Percentiles rank a stretch among this genome's conserved stretches.
Evolutionary conservation across 2,113 vertebrate species (phyloP).

Genomic region (Apeltes quadracus): DNA sequence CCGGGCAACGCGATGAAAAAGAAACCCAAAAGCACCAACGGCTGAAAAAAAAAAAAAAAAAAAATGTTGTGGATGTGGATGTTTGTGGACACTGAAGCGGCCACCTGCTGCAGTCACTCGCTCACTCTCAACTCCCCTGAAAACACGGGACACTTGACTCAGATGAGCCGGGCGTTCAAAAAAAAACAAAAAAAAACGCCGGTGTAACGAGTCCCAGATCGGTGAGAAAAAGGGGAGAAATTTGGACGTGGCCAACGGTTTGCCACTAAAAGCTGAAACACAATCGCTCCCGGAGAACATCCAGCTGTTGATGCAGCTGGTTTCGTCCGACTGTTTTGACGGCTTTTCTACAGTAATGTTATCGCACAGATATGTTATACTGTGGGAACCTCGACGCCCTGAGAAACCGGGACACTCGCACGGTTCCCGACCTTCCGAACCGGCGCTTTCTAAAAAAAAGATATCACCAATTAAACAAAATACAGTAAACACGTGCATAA

Average conservation of each 20-base stretch:
- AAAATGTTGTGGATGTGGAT: constrained; percentile 1
- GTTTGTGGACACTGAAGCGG: constrained; percentile 59
- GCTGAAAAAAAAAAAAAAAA: constrained; percentile 3
- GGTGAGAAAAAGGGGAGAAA: constrained; percentile 25
- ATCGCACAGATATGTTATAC: constrained; percentile 55
- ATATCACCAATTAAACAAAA: constrained; percentile 37
- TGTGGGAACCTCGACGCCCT: constrained; percentile 46
- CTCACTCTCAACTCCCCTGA: neutral
- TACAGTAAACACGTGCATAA: constrained; percentile 50
- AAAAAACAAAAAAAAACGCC: too few relatives aligned
- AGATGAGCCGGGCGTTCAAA: neutral
- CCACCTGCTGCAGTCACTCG: constrained; percentile 56
- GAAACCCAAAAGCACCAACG: constrained; percentile 16
- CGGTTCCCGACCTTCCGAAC: constrained; percentile 15
- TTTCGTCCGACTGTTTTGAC: constrained; percentile 55
- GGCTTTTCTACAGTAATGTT: constrained; percentile 48
- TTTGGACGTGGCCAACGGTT: constrained; percentile 26
- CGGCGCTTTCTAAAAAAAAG: constrained; percentile 14
- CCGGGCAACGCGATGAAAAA: neutral
- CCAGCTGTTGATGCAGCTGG: constrained; percentile 61
- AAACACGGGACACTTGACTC: constrained; percentile 1
- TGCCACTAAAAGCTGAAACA: constrained; percentile 46
- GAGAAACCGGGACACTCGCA: constrained; percentile 14
- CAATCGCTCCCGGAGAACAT: constrained; percentile 44
- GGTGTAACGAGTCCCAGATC: constrained; percentile 30